Conservation (phyloP, 2,113 vertebrate genomes). For the Bettongia penicillata region DNA sequence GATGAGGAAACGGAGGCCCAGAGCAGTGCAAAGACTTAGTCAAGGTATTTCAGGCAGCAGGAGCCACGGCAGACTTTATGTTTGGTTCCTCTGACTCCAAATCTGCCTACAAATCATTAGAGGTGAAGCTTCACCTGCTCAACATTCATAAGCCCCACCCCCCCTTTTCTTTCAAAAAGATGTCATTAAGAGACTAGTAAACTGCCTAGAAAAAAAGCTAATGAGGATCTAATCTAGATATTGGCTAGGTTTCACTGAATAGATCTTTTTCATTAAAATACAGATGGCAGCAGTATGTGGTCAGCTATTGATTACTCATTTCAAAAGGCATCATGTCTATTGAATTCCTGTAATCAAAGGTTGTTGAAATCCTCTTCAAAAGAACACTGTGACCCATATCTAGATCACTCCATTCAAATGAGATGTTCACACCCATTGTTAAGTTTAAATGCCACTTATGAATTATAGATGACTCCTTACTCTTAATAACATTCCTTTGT, state of each 20-base stretch:
- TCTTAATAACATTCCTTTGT: constrained; percentile 40
- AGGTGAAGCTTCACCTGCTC: neutral
- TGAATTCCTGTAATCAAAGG: constrained; percentile 32
- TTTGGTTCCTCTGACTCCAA: neutral
- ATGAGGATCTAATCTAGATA: neutral
- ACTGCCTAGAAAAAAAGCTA: constrained; percentile 20
- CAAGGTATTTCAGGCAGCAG: neutral
- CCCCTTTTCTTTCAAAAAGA: neutral
- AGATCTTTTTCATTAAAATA: neutral
- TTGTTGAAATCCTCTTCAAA: neutral
- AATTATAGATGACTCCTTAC: constrained; percentile 18
- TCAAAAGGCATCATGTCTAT: constrained; percentile 32
- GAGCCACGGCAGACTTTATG: neutral
- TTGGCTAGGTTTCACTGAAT: neutral
- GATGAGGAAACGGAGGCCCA: neutral
- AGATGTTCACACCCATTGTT: neutral
- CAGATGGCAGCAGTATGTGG: neutral
- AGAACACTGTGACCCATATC: constrained; percentile 16
- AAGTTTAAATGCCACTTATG: neutral
- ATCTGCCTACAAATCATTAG: neutral
- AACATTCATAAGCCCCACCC: neutral
- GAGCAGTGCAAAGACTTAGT: neutral
- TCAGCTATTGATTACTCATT: constrained; percentile 41
- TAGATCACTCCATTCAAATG: neutral
- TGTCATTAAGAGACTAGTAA: neutral